Conservation (phyloP, 2,888 invertebrate species). For the Synanthedon vespiformis region DNA sequence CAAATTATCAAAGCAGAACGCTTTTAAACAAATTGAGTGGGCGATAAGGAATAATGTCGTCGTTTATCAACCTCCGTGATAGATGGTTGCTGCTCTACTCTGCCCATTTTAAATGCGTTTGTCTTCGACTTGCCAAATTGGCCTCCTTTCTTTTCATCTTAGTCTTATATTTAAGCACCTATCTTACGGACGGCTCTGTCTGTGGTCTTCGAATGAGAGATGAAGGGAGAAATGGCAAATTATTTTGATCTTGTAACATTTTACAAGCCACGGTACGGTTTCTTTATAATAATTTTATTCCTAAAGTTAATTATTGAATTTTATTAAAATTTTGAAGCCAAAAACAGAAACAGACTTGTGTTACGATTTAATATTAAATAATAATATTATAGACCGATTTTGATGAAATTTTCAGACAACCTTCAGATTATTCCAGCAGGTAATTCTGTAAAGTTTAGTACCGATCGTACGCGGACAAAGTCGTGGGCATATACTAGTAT, state of each 20-base stretch:
- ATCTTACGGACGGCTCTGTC: slow-evolving; percentile 2
- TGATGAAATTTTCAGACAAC: no score
- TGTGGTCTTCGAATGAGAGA: not conserved
- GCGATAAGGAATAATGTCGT: slow-evolving; percentile 71
- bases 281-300: no score
- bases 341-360: no score
- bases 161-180: slow-evolving; percentile 38
- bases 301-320: no score
- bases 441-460: no score
- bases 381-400: no score
- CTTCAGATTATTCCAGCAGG: no score
- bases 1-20: slow-evolving; percentile 70
- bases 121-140: slow-evolving; percentile 68
- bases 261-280: no score
- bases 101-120: slow-evolving; percentile 71
- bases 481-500: no score
- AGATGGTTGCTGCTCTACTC: slow-evolving; percentile 66
- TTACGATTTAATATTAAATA: no score
- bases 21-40: slow-evolving; percentile 71
- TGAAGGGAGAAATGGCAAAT: slow-evolving; percentile 20
- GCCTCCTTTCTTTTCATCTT: slow-evolving; percentile 58
- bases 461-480: no score
- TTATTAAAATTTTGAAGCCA: no score
- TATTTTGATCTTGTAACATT: not conserved
- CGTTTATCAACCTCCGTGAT: slow-evolving; percentile 68